Evolutionary conservation across 2,888 invertebrate genomes (phyloP).

Genomic region (Pterobdella sp.): DNA sequence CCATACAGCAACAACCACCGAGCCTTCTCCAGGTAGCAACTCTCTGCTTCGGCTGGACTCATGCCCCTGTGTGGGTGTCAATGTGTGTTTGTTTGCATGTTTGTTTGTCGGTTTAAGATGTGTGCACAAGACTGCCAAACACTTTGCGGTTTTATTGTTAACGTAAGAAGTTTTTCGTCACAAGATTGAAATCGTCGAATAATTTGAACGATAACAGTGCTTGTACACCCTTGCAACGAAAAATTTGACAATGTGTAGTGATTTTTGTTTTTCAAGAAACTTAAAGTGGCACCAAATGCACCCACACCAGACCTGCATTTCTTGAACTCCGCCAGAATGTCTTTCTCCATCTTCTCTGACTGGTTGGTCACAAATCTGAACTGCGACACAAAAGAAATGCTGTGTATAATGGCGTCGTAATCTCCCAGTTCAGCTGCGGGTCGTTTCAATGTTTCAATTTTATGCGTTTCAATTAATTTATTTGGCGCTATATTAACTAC

Average conservation of each 20-base stretch:
- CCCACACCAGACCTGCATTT: conserved; percentile 36
- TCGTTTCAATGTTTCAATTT: not conserved
- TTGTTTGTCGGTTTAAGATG: not conserved
- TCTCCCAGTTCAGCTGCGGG: conserved; percentile 23
- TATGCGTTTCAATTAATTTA: conserved; percentile 15
- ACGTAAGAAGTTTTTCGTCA: no score
- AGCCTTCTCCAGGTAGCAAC: conserved; percentile 85
- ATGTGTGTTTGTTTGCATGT: not conserved
- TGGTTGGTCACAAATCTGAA: conserved; percentile 68
- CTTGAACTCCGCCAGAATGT: conserved; percentile 79
- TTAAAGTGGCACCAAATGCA: not conserved
- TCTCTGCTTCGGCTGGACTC: conserved; percentile 89
- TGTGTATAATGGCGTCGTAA: conserved; percentile 81
- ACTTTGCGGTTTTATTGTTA: not conserved
- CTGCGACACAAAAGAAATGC: conserved; percentile 92
- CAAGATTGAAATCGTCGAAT: no score
- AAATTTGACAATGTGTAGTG: not conserved
- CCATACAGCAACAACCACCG: conserved; percentile 99
- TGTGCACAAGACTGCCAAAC: not conserved
- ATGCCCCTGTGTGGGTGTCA: conserved; percentile 58
- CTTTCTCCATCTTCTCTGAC: conserved; percentile 19
- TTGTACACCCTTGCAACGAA: not conserved
- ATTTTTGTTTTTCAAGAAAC: not conserved
- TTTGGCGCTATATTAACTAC: conserved; percentile 5
- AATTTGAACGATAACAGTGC: no score